Evolutionary conservation across 2,113 vertebrate species (phyloP), one percentile per base, ranked within the genome.

Genomic region (Empidonax traillii): DNA sequence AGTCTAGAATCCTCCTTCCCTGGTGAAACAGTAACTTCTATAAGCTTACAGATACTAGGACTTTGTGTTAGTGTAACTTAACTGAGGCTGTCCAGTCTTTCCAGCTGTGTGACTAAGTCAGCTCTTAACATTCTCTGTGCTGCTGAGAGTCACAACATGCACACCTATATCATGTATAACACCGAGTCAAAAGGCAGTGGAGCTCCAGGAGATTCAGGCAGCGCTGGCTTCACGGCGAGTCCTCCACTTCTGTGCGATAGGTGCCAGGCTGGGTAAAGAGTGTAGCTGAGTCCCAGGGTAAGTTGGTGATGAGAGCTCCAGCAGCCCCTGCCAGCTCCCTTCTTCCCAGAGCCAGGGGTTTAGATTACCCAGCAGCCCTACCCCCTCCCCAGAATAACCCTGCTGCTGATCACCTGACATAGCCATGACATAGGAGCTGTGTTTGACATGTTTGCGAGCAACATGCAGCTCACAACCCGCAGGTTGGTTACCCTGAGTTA

Each of bases 301-400:
- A 55, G 33, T 33, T 84, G 90, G 43, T 71, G 79, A 67, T 92
- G 86, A 86, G 85, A 89, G 27, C 73, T 96, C 37, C 73, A 75
- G 52, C 73, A 93, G 89, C 73, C 73, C 56, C 91, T 94, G 89
- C 86, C 91, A 93, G 90, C 73, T 94, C 59, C 47, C 72, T 94
- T 89, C 79, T 93, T 96, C 90, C 88, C 47, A 71, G 51, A 86
- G 83, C 82, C 79, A 67, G 79, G 90, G 92, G 84, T 89, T 94
- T 93, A 91, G 94, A 74, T 95, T 90, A 89, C 69, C 61, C 72
- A 92, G 73, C 90, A 95, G 83, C 23, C 68, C 14, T 53, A 47
- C 52, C 76, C 25, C 9, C 35, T n/a, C 41, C 41, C 14, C 35
- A 18, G 85, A 93, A 94, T 96, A 93, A 90, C 89, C 52, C 59